Conservation (phyloP, 2,113 vertebrate genomes). For the Pelecanoides urinatrix region DNA sequence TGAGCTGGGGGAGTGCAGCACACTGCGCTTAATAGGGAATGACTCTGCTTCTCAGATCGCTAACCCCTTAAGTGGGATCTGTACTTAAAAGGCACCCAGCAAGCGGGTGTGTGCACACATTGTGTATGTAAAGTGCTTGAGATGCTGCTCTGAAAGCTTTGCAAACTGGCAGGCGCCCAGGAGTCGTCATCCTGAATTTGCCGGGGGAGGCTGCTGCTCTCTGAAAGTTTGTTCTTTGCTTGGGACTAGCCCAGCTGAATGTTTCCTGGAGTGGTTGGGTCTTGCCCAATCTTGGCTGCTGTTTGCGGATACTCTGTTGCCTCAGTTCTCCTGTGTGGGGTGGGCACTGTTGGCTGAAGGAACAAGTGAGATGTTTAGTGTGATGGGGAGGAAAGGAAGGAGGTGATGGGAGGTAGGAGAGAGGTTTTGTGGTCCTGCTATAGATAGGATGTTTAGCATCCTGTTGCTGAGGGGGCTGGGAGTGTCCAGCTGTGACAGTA, state of each 20-base stretch:
- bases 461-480: not conserved
- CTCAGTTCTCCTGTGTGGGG: not conserved
- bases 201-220: not conserved
- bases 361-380: not conserved
- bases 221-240: not conserved
- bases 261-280: not conserved
- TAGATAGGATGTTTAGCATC: not conserved
- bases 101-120: not conserved
- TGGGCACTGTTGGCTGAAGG: not conserved
- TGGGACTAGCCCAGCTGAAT: not conserved
- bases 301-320: not conserved
- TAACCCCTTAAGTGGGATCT: constrained; percentile 48
- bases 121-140: constrained; percentile 56
- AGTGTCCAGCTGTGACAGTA: not conserved
- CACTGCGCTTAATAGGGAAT: not conserved
- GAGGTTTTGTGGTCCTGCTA: not conserved
- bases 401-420: not conserved
- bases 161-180: constrained; percentile 15
- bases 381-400: not conserved
- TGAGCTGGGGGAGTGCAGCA: not conserved
- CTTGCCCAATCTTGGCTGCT: not conserved
- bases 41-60: constrained; percentile 38
- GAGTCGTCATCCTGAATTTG: not conserved
- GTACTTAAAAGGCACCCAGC: constrained; percentile 60
- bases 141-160: constrained; percentile 57